Evolutionary conservation across 2,113 vertebrate species (phyloP), one percentile per base, ranked within the genome.

Genomic region (Serinus canaria): DNA sequence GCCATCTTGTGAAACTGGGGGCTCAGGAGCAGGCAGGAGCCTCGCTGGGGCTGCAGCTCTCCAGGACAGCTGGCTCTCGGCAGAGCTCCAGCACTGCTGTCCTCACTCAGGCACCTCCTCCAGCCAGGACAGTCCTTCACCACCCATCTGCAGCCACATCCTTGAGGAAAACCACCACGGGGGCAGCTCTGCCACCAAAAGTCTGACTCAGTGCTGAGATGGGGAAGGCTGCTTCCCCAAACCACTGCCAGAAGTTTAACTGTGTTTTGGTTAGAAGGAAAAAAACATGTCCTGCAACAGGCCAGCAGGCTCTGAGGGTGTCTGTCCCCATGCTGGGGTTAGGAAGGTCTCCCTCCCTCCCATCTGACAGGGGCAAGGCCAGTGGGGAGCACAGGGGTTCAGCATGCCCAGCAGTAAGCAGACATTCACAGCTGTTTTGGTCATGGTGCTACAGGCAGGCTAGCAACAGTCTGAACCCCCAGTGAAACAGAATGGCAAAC

Each of bases 11-110:
- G 94, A 69, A 90, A 93, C 4, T 11, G n/a, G 10, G 20, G 83
- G 52, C 60, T 70, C 27, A 7, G 58, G 20, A 46, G 35, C 63
- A 7, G 21, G 56, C 41, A 62, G 82, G 70, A 22, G 2, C 30
- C 44, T 62, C 0, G 0, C 18, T 31, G 35, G 66, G 46, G 56
- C 44, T 4, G 1, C 22, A 11, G 20, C 21, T n/a, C 60, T 30
- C 24, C n/a, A 4, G 1, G 27, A 47, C 41, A 49, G 47, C 27
- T 3, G 24, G 25, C 41, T 39, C 56, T 15, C 0, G 0, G 44
- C 70, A 68, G 35, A 43, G 72, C 44, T 33, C 55, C 35, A 63
- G 63, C 63, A 22, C 18, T 3, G 3, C 3, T 0, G 23, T 24
- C 60, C 63, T 52, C 7, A 2, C 15, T 64, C 2, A 3, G 66